A percentile compares a stretch with the other conserved stretches of the same genome.
Evolutionary conservation across 2,888 invertebrate species (phyloP).

Genomic region (Caenorhabditis zanzibari): DNA sequence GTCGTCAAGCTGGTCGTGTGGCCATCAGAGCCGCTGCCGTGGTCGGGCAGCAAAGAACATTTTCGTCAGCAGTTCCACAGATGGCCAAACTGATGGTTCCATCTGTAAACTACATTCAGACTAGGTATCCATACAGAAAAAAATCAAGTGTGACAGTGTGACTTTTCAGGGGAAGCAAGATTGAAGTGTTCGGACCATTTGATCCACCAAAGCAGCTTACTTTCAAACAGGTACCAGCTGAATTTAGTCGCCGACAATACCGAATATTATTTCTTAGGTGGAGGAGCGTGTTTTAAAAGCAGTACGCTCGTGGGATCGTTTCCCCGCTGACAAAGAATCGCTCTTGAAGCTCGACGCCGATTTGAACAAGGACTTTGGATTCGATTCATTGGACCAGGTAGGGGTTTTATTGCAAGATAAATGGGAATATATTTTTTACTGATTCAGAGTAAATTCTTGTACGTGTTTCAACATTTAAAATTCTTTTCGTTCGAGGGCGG

Average conservation of each 20-base stretch:
- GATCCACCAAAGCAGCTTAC: slow-evolving; percentile 81
- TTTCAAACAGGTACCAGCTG: slow-evolving; percentile 76
- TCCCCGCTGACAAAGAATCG: slow-evolving; percentile 79
- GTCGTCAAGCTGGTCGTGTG: slow-evolving; percentile 48
- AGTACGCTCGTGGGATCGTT: slow-evolving; percentile 82
- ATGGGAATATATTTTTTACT: no score
- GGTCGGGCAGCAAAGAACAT: slow-evolving; percentile 26
- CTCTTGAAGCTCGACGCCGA: slow-evolving; percentile 71
- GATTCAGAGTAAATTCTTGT: no score
- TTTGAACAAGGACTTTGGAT: slow-evolving; percentile 74
- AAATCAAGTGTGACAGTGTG: not conserved
- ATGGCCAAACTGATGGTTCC: slow-evolving; percentile 48
- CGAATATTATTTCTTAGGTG: slow-evolving; percentile 71
- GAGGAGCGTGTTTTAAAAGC: slow-evolving; percentile 82
- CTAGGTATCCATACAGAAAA: slow-evolving; percentile 32
- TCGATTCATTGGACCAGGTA: slow-evolving; percentile 78
- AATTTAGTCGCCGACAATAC: not conserved
- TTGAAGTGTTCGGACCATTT: slow-evolving; percentile 77
- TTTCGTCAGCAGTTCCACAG: slow-evolving; percentile 16
- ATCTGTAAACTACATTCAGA: slow-evolving; percentile 54
- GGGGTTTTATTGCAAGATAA: slow-evolving; percentile 4
- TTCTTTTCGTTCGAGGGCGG: no score
- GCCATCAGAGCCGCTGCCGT: slow-evolving; percentile 40
- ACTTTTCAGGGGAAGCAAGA: slow-evolving; percentile 68
- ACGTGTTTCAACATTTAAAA: no score